These are phyloP conservation scores for Gymnoscopelus braueri DNA, from an alignment of 2,797 vertebrate genomes.

Conservation along the genomic window DNA sequence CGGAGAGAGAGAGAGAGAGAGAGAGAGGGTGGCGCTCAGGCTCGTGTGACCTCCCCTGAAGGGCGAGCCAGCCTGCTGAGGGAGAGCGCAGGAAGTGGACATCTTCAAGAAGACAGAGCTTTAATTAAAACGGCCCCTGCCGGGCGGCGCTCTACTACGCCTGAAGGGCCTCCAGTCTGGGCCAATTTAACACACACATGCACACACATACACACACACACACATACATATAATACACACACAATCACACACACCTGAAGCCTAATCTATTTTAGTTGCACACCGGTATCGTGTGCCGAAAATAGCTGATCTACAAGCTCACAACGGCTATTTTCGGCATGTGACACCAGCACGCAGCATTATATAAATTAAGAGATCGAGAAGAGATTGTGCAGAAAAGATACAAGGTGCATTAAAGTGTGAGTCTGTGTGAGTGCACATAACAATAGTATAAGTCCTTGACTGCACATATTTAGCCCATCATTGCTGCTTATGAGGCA, in stretches of 20 bases:
- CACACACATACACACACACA: too few species aligned
- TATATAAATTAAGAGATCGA: too few species aligned
- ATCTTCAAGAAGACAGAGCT: constrained; percentile 38
- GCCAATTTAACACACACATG: constrained; percentile 1
- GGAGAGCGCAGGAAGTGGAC: constrained; percentile 14
- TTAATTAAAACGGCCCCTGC: constrained; percentile 46
- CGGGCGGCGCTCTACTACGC: neutral
- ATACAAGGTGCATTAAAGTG: constrained; percentile 13
- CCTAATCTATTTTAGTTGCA: too few species aligned
- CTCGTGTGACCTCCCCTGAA: constrained; percentile 40
- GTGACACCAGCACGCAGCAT: too few species aligned
- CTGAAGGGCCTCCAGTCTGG: constrained; percentile 13
- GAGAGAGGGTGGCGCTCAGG: constrained; percentile 13
- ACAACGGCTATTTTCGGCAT: too few species aligned
- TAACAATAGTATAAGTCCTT: neutral
- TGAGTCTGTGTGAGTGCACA: constrained; percentile 17
- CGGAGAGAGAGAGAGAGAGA: constrained; percentile 11
- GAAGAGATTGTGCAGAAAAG: neutral
- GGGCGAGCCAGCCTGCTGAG: constrained; percentile 35
- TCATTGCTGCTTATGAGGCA: constrained; percentile 16
- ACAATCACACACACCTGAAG: too few species aligned
- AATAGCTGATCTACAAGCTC: too few species aligned
- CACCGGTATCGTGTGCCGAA: too few species aligned
- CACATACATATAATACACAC: too few species aligned
- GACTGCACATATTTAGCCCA: constrained; percentile 1